Percentiles rank a stretch among this genome's conserved stretches.
These are phyloP conservation scores for Sphinx pinastri DNA, from an alignment of 2,888 invertebrate species.

Conservation along the genomic window DNA sequence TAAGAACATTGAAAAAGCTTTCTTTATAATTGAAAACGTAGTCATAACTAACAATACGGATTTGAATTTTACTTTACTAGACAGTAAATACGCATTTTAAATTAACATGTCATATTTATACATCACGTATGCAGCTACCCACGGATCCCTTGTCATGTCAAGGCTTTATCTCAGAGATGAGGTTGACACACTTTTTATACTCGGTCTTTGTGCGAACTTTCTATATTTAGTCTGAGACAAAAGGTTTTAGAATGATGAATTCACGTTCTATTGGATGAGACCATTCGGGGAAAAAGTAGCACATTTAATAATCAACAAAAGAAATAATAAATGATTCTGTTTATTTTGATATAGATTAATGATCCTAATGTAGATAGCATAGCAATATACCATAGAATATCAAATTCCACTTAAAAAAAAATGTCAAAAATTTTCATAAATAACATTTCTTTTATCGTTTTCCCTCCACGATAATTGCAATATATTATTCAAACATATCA, in stretches of 20 bases:
- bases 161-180: slow-evolving; percentile 19
- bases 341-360: background rate
- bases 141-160: background rate
- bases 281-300: background rate
- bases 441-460: background rate
- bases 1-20: too few species aligned
- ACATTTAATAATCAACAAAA: background rate
- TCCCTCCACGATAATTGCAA: background rate
- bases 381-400: background rate
- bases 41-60: background rate
- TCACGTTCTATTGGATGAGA: background rate
- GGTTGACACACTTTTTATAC: slow-evolving; percentile 5
- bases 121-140: slow-evolving; percentile 1
- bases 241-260: background rate
- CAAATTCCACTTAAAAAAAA: background rate
- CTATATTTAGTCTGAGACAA: background rate
- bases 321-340: background rate
- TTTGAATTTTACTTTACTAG: background rate
- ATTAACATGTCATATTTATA: background rate
- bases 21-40: background rate
- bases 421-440: background rate
- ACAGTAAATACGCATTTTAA: background rate
- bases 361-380: background rate
- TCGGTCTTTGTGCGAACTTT: background rate
- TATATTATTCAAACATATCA: background rate